Evolutionary conservation across 2,113 vertebrate species (phyloP).

Genomic region (Nipponia nippon): DNA sequence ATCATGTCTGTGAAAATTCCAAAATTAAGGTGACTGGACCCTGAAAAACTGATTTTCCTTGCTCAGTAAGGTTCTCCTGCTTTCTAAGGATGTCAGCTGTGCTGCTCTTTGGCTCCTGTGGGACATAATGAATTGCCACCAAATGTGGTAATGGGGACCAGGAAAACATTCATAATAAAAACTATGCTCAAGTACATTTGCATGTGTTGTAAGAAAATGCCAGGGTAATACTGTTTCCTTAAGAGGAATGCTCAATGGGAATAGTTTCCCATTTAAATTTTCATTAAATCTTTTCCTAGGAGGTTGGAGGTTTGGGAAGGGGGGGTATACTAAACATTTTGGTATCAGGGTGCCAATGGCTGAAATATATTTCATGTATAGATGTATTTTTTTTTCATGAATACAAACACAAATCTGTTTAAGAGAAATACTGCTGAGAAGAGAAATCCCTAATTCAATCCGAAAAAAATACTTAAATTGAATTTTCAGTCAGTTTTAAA

Average conservation of each 20-base stretch:
- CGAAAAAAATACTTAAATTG: background rate
- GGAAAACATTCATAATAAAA: background rate
- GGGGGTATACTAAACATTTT: background rate
- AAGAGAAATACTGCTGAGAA: background rate
- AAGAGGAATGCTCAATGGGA: background rate
- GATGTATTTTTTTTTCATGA: background rate
- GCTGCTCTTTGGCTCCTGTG: background rate
- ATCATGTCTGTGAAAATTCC: background rate
- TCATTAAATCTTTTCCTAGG: background rate
- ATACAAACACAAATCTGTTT: background rate
- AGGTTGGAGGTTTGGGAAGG: rapidly evolving
- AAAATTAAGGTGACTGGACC: background rate
- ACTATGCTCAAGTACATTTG: background rate
- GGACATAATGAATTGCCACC: background rate
- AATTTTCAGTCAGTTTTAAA: background rate
- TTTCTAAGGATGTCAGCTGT: background rate
- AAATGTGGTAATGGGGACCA: background rate
- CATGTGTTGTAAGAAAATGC: background rate
- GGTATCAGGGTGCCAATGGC: background rate
- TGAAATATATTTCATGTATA: background rate
- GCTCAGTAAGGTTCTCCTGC: background rate
- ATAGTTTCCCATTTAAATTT: background rate
- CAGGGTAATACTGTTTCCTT: background rate
- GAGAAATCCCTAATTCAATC: background rate
- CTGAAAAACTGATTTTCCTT: background rate